These are phyloP conservation scores for Hestina assimilis DNA, from an alignment of 1,140 invertebrate genomes.

Conservation along the genomic window DNA sequence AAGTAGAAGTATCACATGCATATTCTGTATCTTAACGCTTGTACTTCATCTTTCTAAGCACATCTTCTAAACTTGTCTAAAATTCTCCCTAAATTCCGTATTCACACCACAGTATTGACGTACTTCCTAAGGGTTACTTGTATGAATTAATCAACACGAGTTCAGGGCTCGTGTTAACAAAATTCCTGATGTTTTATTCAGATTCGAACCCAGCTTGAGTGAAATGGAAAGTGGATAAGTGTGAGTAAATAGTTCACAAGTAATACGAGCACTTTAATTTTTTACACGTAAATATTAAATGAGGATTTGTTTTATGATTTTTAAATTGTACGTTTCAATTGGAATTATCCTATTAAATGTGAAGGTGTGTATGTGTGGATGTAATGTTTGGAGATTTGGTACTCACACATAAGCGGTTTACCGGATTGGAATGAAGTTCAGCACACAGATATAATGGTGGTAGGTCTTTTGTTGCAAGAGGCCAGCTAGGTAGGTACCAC, in stretches of 20 bases:
- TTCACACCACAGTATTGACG: constrained; percentile 4
- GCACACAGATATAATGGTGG: too few relatives aligned
- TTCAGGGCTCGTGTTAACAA: constrained; percentile 33
- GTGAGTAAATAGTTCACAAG: constrained; percentile 8
- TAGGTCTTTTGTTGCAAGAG: too few relatives aligned
- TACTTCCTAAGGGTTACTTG: constrained; percentile 15
- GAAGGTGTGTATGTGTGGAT: too few relatives aligned
- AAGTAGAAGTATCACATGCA: too few relatives aligned
- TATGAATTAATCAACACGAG: constrained; percentile 35
- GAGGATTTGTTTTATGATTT: not conserved
- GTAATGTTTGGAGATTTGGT: too few relatives aligned
- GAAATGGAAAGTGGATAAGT: constrained; percentile 20
- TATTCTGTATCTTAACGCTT: too few relatives aligned
- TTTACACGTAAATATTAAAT: not conserved
- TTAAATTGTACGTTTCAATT: too few relatives aligned
- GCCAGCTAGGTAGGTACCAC: too few relatives aligned
- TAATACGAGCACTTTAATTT: not conserved
- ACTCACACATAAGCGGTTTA: too few relatives aligned
- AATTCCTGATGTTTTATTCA: constrained; percentile 39
- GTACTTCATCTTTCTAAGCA: too few relatives aligned
- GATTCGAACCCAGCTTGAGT: not conserved
- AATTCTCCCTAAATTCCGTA: not conserved
- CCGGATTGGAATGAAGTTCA: too few relatives aligned
- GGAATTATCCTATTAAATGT: too few relatives aligned
- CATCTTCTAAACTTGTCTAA: not conserved